These are phyloP conservation scores for Amphiprion percula DNA, from an alignment of 2,113 vertebrate species.

Conservation along the genomic window DNA sequence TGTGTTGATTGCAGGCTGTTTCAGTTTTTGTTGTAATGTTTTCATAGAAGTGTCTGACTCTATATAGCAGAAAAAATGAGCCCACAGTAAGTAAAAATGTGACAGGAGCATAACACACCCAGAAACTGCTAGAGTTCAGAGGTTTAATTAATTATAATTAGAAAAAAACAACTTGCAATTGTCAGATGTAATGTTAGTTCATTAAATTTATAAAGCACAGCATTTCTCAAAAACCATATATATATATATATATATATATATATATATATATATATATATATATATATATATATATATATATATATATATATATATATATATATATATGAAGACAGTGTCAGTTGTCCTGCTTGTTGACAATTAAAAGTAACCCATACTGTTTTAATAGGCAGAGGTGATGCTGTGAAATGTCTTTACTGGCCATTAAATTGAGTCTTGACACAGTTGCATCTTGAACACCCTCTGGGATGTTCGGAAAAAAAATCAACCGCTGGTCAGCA, in stretches of 20 bases:
- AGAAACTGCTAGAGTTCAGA: too few relatives aligned
- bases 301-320: too few relatives aligned
- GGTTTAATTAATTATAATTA: too few relatives aligned
- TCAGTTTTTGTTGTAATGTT: too few relatives aligned
- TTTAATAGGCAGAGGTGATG: conserved; percentile 21
- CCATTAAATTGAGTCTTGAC: conserved; percentile 40
- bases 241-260: not conserved
- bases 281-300: not conserved
- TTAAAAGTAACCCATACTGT: conserved; percentile 36
- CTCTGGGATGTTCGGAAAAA: conserved; percentile 1
- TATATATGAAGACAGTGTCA: not conserved
- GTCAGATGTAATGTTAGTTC: too few relatives aligned
- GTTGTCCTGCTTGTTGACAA: conserved; percentile 7
- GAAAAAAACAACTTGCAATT: too few relatives aligned
- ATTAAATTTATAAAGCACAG: too few relatives aligned
- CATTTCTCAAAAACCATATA: not conserved
- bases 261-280: not conserved
- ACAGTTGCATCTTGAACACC: conserved; percentile 36
- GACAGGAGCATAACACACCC: too few relatives aligned
- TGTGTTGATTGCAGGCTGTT: too few relatives aligned
- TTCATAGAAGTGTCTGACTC: too few relatives aligned
- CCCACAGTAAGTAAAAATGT: too few relatives aligned
- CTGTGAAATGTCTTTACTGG: conserved; percentile 37
- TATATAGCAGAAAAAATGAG: too few relatives aligned
- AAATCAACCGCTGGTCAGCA: conserved; percentile 9